Evolutionary conservation across 2,888 invertebrate species (phyloP).

Genomic region (Lordiphosa fenestrarum): DNA sequence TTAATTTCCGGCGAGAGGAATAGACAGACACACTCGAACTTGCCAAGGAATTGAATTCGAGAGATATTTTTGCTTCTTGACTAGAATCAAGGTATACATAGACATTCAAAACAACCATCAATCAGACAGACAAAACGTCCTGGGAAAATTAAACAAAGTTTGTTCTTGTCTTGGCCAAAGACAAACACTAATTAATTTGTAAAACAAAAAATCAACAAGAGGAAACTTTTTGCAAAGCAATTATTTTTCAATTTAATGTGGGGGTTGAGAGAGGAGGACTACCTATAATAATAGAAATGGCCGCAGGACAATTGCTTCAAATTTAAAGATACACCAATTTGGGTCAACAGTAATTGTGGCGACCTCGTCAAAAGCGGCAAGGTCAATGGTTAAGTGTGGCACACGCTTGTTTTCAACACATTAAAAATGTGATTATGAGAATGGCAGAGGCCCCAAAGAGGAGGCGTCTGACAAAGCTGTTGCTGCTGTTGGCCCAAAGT

Average conservation of each 20-base stretch:
- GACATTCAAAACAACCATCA: slow-evolving; percentile 36
- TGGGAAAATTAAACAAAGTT: slow-evolving; percentile 13
- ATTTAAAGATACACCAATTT: slow-evolving; percentile 25
- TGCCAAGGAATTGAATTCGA: slow-evolving; percentile 39
- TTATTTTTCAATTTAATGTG: slow-evolving; percentile 63
- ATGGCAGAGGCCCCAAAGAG: not conserved
- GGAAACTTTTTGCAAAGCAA: slow-evolving; percentile 30
- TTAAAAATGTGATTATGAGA: slow-evolving; percentile 63
- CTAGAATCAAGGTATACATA: slow-evolving; percentile 28
- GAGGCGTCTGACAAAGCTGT: not conserved
- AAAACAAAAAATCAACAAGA: slow-evolving; percentile 24
- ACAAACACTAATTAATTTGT: slow-evolving; percentile 54
- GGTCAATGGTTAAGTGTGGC: slow-evolving; percentile 48
- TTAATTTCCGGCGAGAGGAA: slow-evolving; percentile 58
- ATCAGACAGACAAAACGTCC: slow-evolving; percentile 28
- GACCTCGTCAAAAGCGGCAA: slow-evolving; percentile 55
- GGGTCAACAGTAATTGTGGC: slow-evolving; percentile 35
- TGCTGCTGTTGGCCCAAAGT: slow-evolving; percentile 21
- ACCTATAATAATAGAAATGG: no score
- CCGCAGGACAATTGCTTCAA: no score
- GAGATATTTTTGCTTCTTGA: slow-evolving; percentile 22
- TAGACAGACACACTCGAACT: slow-evolving; percentile 17
- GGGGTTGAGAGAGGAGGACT: no score
- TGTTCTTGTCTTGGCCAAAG: slow-evolving; percentile 9
- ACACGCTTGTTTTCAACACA: slow-evolving; percentile 37